Evolutionary conservation across 2,888 invertebrate genomes (phyloP), one percentile per base, ranked within the genome.

Genomic region (Xanthorhoe spadicearia): DNA sequence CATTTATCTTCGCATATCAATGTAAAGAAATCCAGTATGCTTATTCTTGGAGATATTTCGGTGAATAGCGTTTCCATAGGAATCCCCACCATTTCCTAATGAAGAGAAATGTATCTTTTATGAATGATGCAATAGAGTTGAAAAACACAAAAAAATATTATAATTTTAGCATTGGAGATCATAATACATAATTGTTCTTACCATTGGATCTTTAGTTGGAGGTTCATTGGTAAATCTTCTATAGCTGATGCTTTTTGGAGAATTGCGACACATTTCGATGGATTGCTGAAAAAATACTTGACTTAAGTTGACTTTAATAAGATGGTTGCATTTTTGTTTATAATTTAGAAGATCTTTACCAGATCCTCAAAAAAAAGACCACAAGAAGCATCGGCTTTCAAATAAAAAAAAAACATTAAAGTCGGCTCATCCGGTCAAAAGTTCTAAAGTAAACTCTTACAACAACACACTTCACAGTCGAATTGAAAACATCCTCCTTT

Each of bases 171-270:
- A 90, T 91, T 0, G 89, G 84, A 66, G n/a, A n/a, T n/a, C n/a
- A n/a, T n/a, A n/a, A n/a, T n/a, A n/a, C n/a, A n/a, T n/a, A 3
- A 8, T 43, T 10, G 28, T 49, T 63, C 86, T 85, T 80, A 92
- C 92, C 92, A 90, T 91, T 0, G 89, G 84, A 66, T 92, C 91
- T 61, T 84, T 91, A 8, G 80, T 77, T 67, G 80, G 83, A 0
- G 89, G 81, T 68, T 93, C 92, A 50, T 93, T 87, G 0, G 97
- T 97, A 87, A 98, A 96, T 80, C 96, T 95, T 65, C 99, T 94
- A 83, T 96, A 96, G 49, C 97, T 97, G 57, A 98, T 96, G 88
- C 98, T 98, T 71, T 95, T 95, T 0, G 99, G 99, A 0, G 99
- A 98, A 69, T 93, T 95, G 70, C 96, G 94, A 83, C 96, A 98